Conservation (phyloP, 1,140 invertebrate species). For the Phortica variegata region DNA sequence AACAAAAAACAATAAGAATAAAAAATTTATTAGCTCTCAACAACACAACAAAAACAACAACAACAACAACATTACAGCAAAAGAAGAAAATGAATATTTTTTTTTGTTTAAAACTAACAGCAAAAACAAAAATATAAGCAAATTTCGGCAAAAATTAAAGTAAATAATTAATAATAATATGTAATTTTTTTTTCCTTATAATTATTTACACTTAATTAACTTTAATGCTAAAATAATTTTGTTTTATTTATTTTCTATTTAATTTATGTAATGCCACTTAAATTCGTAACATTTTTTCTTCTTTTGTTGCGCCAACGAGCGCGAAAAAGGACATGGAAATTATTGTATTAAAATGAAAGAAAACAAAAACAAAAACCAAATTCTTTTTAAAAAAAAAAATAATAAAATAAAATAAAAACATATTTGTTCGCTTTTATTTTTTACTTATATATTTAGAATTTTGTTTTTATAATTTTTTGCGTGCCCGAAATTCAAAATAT, state of each 20-base stretch:
- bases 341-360: too few relatives aligned
- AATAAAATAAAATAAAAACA: too few relatives aligned
- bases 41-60: constrained; percentile 2
- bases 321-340: too few relatives aligned
- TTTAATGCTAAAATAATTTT: constrained; percentile 52
- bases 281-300: constrained; percentile 35
- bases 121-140: background rate
- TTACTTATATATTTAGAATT: too few relatives aligned
- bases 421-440: too few relatives aligned
- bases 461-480: too few relatives aligned
- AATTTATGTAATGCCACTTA: too few relatives aligned
- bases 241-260: constrained; percentile 54
- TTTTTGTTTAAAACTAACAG: constrained; percentile 17
- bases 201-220: constrained; percentile 17
- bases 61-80: background rate
- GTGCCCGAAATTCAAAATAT: too few relatives aligned
- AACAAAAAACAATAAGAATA: constrained; percentile 8
- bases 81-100: constrained; percentile 11
- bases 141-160: background rate
- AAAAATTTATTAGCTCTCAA: too few relatives aligned
- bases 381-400: too few relatives aligned
- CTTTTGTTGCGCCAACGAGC: too few relatives aligned
- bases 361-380: too few relatives aligned
- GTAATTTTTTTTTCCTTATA: constrained; percentile 21
- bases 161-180: constrained; percentile 53